Conservation (phyloP, 2,888 invertebrate species). For the Drepana falcataria region DNA sequence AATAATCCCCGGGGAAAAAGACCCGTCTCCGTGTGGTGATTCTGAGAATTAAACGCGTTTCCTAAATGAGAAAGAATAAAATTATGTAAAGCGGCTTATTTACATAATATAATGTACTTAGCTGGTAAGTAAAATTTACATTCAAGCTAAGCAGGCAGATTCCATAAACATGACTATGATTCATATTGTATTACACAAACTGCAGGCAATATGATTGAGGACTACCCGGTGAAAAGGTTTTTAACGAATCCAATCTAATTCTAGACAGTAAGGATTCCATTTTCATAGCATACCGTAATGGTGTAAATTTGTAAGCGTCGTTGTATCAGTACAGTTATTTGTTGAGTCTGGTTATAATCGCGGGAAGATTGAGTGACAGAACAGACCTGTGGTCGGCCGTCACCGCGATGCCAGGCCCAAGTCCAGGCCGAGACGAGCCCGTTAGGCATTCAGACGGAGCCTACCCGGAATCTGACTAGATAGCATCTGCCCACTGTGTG, state of each 20-base stretch:
- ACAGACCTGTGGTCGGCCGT: constrained; percentile 41
- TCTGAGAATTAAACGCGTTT: neutral
- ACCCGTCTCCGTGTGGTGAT: neutral
- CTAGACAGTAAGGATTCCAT: neutral
- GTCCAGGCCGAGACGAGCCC: constrained; percentile 50
- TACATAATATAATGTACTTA: neutral
- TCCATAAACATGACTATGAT: too few species aligned
- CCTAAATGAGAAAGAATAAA: neutral
- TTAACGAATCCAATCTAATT: neutral
- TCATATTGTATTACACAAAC: too few species aligned
- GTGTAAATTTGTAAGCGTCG: constrained; percentile 46
- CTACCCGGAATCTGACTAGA: constrained; percentile 63
- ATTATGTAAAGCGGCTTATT: neutral
- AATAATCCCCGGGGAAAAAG: neutral
- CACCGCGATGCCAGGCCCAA: constrained; percentile 29
- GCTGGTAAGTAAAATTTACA: too few species aligned
- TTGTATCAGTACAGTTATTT: constrained; percentile 49
- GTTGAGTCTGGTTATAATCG: constrained; percentile 45
- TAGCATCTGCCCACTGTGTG: constrained; percentile 53
- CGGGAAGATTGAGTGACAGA: constrained; percentile 59
- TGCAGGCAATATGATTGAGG: too few species aligned
- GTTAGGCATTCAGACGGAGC: constrained; percentile 67
- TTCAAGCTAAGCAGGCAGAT: too few species aligned
- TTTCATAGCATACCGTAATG: constrained; percentile 12
- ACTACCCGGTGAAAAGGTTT: too few species aligned